A percentile compares a stretch with the other conserved stretches of the same genome.
phyloP scores from a whole-genome alignment of 2,113 vertebrate species.

The Odocoileus virginianus region DNA sequence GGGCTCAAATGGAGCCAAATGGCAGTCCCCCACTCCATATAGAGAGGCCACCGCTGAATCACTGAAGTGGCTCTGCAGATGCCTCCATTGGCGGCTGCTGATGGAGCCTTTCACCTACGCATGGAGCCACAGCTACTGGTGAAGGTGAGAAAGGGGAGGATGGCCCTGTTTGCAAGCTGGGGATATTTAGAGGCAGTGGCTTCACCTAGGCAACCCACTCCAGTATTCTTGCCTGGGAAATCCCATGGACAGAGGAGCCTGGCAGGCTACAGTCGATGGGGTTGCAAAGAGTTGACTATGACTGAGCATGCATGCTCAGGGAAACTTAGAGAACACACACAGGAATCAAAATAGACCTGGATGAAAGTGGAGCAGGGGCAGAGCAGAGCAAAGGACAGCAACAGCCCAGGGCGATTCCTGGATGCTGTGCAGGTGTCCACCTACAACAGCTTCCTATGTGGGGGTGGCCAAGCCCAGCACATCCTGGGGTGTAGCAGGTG shows the following conservation, averaged over 20 bases:
- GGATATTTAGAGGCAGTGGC: background rate
- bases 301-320: background rate
- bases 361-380: background rate
- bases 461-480: background rate
- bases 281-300: background rate
- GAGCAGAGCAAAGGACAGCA: background rate
- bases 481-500: background rate
- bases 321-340: background rate
- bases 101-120: background rate
- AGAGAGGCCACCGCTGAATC: background rate
- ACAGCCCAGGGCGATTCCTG: accelerated
- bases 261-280: background rate
- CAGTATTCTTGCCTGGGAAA: background rate
- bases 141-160: background rate
- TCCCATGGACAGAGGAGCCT: background rate
- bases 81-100: background rate
- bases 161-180: accelerated
- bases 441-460: background rate
- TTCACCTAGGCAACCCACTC: background rate
- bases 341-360: background rate
- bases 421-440: background rate
- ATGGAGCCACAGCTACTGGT: accelerated
- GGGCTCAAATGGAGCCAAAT: background rate
- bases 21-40: background rate
- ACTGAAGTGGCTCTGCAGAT: background rate